phyloP scores from a whole-genome alignment of 2,797 vertebrate genomes.

The Pseudochaenichthys georgianus region DNA sequence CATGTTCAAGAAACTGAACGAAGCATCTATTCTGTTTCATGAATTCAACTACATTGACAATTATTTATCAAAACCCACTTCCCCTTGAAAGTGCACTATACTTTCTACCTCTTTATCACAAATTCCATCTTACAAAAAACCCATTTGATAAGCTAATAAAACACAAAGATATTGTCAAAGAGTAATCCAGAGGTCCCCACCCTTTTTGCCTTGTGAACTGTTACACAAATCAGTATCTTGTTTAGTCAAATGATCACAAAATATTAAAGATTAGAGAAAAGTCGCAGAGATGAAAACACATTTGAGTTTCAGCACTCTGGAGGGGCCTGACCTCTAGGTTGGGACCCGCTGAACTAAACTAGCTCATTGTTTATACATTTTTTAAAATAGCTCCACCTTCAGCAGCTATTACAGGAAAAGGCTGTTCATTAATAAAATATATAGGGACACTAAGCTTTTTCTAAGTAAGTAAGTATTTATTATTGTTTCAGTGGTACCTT shows the following conservation, averaged over 20 bases:
- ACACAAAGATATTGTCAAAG: not conserved
- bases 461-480: not conserved
- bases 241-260: too few species aligned
- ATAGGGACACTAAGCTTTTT: too few species aligned
- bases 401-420: not conserved
- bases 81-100: not conserved
- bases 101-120: too few species aligned
- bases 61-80: not conserved
- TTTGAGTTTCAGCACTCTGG: not conserved
- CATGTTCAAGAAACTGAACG: too few species aligned
- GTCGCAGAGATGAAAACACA: not conserved
- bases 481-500: constrained; percentile 2
- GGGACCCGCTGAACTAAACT: not conserved
- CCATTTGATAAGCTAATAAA: not conserved
- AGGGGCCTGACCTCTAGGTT: not conserved
- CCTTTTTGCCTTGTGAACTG: not conserved
- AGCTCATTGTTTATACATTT: not conserved
- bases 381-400: not conserved
- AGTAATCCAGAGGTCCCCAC: not conserved
- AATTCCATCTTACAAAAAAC: not conserved
- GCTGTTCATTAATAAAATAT: not conserved
- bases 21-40: not conserved
- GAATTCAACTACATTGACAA: not conserved
- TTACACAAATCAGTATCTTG: not conserved
- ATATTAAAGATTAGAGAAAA: not conserved